Conservation (phyloP, 2,113 vertebrate species). For the Erpornis zantholeuca region DNA sequence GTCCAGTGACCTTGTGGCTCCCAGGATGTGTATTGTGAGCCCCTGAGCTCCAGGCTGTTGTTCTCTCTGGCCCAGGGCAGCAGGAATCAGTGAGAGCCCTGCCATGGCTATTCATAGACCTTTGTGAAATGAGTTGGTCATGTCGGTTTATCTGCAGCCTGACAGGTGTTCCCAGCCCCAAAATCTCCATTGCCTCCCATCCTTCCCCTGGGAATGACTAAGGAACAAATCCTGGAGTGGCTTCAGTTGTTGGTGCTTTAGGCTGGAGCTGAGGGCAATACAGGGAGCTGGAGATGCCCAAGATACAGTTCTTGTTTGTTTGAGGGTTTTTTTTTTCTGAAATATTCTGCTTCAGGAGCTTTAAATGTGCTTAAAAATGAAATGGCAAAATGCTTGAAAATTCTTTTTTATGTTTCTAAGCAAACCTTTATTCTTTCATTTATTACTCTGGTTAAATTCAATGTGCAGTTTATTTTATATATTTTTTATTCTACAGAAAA, state of each 20-base stretch:
- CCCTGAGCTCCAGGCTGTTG: background rate
- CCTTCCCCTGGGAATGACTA: background rate
- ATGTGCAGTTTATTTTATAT: background rate
- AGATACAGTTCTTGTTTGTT: background rate
- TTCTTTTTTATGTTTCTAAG: background rate
- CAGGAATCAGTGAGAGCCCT: background rate
- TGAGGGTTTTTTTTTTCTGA: background rate
- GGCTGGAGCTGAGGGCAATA: background rate
- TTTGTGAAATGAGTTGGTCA: slow-evolving; percentile 3
- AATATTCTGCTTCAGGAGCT: background rate
- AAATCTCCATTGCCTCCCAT: background rate
- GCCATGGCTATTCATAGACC: slow-evolving; percentile 42
- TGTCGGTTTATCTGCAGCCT: background rate
- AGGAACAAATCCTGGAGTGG: background rate
- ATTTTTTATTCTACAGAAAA: background rate
- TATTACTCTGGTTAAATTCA: background rate
- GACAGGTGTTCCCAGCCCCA: slow-evolving; percentile 6
- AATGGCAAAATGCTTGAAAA: background rate
- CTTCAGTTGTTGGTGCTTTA: rapidly evolving
- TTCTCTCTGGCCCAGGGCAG: background rate
- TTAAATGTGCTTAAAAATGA: background rate
- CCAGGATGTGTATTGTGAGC: background rate
- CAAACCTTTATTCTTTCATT: background rate
- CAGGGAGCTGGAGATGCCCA: background rate
- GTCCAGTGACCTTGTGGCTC: rapidly evolving